A percentile compares a stretch with the other conserved stretches of the same genome.
Evolutionary conservation across 1,140 invertebrate genomes (phyloP).

Genomic region (Cyclargus thomasi): DNA sequence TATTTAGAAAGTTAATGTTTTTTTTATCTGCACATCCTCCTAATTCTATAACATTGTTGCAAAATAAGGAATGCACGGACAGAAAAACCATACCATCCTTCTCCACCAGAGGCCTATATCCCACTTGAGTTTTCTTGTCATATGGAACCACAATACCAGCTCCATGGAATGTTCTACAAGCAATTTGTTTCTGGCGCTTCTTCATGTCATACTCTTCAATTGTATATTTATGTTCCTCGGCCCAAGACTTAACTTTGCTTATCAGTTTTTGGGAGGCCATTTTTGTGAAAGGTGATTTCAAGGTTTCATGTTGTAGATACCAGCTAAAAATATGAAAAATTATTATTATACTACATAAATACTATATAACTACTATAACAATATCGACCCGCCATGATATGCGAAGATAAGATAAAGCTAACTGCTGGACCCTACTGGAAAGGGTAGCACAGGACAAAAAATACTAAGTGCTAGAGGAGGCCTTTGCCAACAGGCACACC

Average conservation of each 20-base stretch:
- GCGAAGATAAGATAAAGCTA: no score
- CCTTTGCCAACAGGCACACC: no score
- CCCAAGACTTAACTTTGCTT: slow-evolving; percentile 79
- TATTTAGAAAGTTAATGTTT: no score
- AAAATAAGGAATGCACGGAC: no score
- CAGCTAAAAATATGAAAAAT: slow-evolving; percentile 64
- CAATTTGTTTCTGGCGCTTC: slow-evolving; percentile 81
- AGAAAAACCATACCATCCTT: slow-evolving; percentile 79
- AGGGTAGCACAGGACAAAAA: no score
- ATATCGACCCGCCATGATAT: no score
- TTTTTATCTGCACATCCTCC: no score
- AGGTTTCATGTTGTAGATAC: slow-evolving; percentile 79
- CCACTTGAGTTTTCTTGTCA: slow-evolving; percentile 85
- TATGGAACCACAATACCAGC: slow-evolving; percentile 93
- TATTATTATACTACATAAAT: neutral
- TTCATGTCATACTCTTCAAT: slow-evolving; percentile 77
- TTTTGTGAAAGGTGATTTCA: slow-evolving; percentile 81
- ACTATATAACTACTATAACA: no score
- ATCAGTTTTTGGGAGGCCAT: slow-evolving; percentile 76
- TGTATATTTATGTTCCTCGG: slow-evolving; percentile 78
- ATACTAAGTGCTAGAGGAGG: no score
- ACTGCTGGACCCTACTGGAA: no score
- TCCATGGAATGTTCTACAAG: slow-evolving; percentile 88
- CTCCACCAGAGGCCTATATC: slow-evolving; percentile 85
- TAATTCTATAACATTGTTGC: no score